Base-by-base conservation (phyloP, 2,888 invertebrate genomes). In the Abrostola tripartita region DNA sequence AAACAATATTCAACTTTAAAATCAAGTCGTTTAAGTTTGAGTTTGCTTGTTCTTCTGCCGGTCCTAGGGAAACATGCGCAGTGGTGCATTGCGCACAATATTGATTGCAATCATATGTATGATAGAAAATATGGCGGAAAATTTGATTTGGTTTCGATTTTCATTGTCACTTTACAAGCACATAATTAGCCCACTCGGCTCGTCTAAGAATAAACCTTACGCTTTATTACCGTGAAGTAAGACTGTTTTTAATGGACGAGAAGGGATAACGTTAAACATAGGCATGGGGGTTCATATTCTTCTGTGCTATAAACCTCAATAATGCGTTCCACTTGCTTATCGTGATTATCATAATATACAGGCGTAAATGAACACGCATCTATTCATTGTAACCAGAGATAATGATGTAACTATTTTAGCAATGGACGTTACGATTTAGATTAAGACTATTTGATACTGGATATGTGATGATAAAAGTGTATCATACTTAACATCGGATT, bases 1-100 rank as follows among this genome's bases (percentile, higher is more conserved):
- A 72, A 65, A 37, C 40, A 6, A 52, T 44, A 12, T 24, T 40
- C 40, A 58, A 68, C 80, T 71, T 74, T 82, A 74, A 37, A 0
- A 0, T 0, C 0, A 10, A 10, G 0, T 0, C 0, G 5, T 71
- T 74, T 88, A 75, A 73, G 84, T 70, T 56, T 57, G 74, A 64
- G 74, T 68, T 88, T 7, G 62, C 51, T 10, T 79, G 67, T 24
- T 49, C 12, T n/a, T 5, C 8, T 12, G 38, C 42, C 59, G 55
- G 59, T 81, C 72, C 82, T 83, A 85, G 87, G 81, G 86, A 89
- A 92, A 92, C 91, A 88, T 94, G 94, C 94, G 94, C 93, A 88
- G 81, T 93, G 89, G 85, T 91, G 89, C 89, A 91, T 86, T 92
- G 93, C 94, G 94, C 94, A 94, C 75, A 82, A 87, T 93, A 94